Conservation (phyloP, 2,113 vertebrate genomes). For the Lepus europaeus region DNA sequence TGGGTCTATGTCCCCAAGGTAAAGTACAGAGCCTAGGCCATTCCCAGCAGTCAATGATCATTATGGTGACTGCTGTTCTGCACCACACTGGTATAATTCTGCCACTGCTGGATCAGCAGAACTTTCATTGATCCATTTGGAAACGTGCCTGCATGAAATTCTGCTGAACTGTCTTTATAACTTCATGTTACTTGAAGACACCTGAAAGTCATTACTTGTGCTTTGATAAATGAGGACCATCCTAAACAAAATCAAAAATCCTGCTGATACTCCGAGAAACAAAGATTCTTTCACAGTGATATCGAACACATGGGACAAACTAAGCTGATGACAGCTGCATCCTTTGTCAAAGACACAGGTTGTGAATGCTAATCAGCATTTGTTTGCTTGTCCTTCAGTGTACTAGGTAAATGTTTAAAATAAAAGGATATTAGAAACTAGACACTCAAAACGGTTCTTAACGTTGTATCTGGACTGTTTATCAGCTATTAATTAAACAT, state of each 20-base stretch:
- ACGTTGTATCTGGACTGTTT: neutral
- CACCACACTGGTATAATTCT: neutral
- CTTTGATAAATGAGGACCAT: neutral
- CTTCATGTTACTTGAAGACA: constrained; percentile 5
- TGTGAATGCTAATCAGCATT: neutral
- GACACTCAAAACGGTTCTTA: neutral
- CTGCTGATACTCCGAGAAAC: neutral
- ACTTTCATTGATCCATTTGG: constrained; percentile 34
- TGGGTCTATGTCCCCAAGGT: neutral
- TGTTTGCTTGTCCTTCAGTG: constrained; percentile 1
- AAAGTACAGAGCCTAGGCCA: neutral
- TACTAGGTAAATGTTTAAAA: constrained; percentile 1
- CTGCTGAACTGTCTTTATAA: neutral
- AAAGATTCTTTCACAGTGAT: neutral
- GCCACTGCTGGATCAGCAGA: neutral
- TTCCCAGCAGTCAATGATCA: neutral
- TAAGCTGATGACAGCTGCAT: constrained; percentile 28
- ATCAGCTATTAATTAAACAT: neutral
- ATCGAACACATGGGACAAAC: neutral
- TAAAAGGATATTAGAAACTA: neutral
- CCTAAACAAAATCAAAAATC: constrained; percentile 27
- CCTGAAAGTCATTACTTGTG: constrained; percentile 17
- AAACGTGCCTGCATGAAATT: constrained; percentile 28
- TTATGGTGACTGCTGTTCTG: neutral
- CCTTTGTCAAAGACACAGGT: neutral